Evolutionary conservation across 1,140 invertebrate species (phyloP).

Genomic region (Hetaerina americana): DNA sequence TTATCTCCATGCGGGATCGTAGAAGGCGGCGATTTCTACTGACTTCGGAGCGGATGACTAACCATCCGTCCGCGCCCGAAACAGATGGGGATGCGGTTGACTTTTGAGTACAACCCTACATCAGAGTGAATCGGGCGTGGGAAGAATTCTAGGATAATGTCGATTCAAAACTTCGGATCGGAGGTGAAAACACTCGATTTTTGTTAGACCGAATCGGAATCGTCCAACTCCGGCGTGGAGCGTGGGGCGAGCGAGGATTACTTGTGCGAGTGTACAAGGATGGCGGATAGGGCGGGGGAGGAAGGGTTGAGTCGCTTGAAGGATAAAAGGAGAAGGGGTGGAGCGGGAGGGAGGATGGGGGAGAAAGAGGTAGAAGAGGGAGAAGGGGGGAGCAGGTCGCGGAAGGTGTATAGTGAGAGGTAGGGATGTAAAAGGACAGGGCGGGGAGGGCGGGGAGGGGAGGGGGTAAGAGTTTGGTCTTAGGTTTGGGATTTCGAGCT

Average conservation of each 20-base stretch:
- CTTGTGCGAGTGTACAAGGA: conserved; percentile 9
- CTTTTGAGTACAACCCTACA: too few species aligned
- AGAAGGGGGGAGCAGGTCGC: conserved; percentile 2
- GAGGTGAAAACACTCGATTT: too few species aligned
- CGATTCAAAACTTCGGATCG: too few species aligned
- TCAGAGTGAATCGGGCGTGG: too few species aligned
- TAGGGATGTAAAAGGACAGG: conserved; percentile 2
- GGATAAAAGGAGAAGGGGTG: conserved; percentile 22
- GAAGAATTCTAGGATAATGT: too few species aligned
- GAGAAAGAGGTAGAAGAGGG: conserved; percentile 5
- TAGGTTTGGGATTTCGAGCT: conserved; percentile 24
- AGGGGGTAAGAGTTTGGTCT: conserved; percentile 22
- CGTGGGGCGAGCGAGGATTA: conserved; percentile 10
- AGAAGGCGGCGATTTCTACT: too few species aligned
- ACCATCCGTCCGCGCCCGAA: too few species aligned
- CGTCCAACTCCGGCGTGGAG: too few species aligned
- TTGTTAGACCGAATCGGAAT: too few species aligned
- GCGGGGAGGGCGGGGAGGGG: conserved; percentile 9
- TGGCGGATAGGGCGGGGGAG: conserved; percentile 23
- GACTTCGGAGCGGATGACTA: too few species aligned
- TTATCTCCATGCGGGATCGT: too few species aligned
- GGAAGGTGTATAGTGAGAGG: neutral
- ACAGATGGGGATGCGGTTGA: too few species aligned
- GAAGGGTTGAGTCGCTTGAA: conserved; percentile 17
- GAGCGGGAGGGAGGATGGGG: conserved; percentile 13